Evolutionary conservation across 1,140 invertebrate species (phyloP).

Genomic region (Bombyx mandarina): DNA sequence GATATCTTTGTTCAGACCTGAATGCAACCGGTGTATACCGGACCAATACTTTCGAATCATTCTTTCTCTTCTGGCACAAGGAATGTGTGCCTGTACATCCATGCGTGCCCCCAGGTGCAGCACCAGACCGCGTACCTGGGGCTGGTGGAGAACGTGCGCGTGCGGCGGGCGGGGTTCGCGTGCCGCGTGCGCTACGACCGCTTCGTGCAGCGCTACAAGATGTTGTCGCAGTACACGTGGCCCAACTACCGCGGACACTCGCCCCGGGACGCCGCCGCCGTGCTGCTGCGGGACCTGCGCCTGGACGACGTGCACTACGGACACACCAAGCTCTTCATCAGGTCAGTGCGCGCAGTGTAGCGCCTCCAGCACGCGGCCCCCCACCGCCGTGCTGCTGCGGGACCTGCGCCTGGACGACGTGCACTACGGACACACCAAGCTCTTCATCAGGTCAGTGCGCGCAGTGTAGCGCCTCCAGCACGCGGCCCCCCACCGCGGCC

Average conservation of each 20-base stretch:
- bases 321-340: constrained; percentile 95
- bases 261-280: constrained; percentile 86
- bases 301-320: constrained; percentile 93
- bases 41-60: neutral
- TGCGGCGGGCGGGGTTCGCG: constrained; percentile 94
- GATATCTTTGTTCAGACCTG: too few relatives aligned
- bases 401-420: constrained; percentile 89
- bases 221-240: constrained; percentile 95
- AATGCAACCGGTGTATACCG: too few relatives aligned
- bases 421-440: constrained; percentile 75
- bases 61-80: neutral
- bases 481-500: constrained; percentile 74
- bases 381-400: constrained; percentile 73
- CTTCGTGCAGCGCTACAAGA: constrained; percentile 92
- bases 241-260: constrained; percentile 87
- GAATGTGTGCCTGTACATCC: neutral
- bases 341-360: constrained; percentile 38
- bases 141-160: constrained; percentile 93
- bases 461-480: neutral
- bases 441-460: neutral
- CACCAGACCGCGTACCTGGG: constrained; percentile 95
- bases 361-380: constrained; percentile 31
- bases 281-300: constrained; percentile 85
- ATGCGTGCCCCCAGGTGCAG: constrained; percentile 72
- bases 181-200: constrained; percentile 91